Base-by-base conservation (phyloP, 2,797 vertebrate genomes). In the Semotilus atromaculatus region DNA sequence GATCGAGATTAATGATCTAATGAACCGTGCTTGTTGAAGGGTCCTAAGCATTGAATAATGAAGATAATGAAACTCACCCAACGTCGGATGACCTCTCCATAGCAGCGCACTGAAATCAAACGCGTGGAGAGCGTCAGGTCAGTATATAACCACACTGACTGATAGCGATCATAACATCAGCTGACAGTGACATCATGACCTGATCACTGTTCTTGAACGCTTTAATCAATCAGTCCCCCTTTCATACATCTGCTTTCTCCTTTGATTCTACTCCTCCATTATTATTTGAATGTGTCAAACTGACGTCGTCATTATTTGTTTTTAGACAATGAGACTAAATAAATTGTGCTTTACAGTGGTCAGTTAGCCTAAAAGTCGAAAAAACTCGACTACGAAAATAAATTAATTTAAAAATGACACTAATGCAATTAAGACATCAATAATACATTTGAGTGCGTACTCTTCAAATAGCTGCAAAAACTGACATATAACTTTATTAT, bases 111-210 rank as follows among this genome's bases (percentile, higher is more conserved):
- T 38, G 71, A 51, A 67, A 10, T 53, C 29, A 48, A 75, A 21
- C 14, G 34, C 1, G 36, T 31, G 18, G 0, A 26, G 66, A 26
- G 66, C 55, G 45, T 48, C 16, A 48, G 16, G 16, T 53, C 19
- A 14, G 29, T 34, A 16, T 14, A 19, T 9, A 11, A n/a, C n/a
- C 7, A 36, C 31, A 31, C 21, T 0, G 64, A n/a, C 31, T 58
- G 74, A 77, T 11, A 55, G 58, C 21, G 31, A 45, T 55, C 38
- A 51, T 71, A 7, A 43, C 26, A 51, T 84, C 83, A 84, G 75
- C 83, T 84, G 83, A 84, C 67, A 79, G 10, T 72, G 75, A 79
- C 51, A 48, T 79, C 82, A 43, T 43, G 66, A 55, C 62, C 18
- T 23, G 43, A 66, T 51, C 55, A 26, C 16, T 40, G 82, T 55